Base-by-base conservation (phyloP, 2,888 invertebrate species). In the Merodon equestris region DNA sequence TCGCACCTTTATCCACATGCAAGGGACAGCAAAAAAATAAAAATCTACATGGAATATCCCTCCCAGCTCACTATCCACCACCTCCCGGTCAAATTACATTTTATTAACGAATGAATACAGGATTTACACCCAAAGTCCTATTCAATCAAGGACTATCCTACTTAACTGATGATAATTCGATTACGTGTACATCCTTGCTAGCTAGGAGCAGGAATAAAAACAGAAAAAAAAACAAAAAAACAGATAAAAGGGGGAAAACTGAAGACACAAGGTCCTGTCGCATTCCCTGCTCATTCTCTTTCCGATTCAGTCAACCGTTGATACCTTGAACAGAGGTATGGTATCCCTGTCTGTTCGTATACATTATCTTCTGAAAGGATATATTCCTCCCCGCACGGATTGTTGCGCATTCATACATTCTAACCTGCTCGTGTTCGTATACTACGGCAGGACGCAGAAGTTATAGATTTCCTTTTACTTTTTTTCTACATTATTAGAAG, bases 161-260 rank as follows among this genome's bases (percentile, higher is more conserved):
- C 75, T 72, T 82, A 81, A 82, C 86, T 85, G 86, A 87, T 86
- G 87, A 86, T 87, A 87, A 87, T 87, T 87, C 87, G 87, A 87
- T 87, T 87, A 87, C 84, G 84, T 84, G 83, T 76, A 79, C 79
- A 79, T 79, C 79, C 79, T 79, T 74, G 38, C 64, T 7, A 27
- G 27, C 27, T 7, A 27, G 27, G 27, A 27, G 27, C 7, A 27
- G 7, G 27, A 27, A 27, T 7, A 27, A 27, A 2, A 27, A 4
- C 27, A 27, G 27, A 27, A 2, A 27, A 7, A 27, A 27, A 27
- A 27, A n/a, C n/a, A 27, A 27, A 7, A 7, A 7, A 27, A 4
- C 27, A 7, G 7, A 27, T 4, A 27, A 27, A 27, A 27, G 27
- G 27, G 27, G 27, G 27, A 27, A 27, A 27, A 7, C 3, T 27